phyloP scores from a whole-genome alignment of 2,888 invertebrate genomes.

The Standfussiana lucernea region DNA sequence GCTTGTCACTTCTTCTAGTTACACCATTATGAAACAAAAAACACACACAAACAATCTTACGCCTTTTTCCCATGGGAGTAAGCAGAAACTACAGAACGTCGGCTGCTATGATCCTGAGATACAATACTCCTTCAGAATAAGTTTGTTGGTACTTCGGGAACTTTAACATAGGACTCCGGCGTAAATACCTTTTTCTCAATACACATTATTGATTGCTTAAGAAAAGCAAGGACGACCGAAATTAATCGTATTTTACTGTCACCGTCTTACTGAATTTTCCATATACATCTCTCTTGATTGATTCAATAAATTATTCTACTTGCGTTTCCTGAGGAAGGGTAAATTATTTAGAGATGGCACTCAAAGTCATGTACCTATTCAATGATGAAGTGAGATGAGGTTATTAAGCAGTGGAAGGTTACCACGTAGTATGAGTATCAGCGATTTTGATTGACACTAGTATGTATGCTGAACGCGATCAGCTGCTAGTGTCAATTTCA shows the following conservation, averaged over 20 bases:
- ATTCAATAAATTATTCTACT: slow-evolving; percentile 39
- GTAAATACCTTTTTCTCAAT: neutral
- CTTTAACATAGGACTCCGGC: too few relatives aligned
- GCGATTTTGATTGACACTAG: neutral
- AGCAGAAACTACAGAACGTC: too few relatives aligned
- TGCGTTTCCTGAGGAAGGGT: neutral
- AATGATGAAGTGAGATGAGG: neutral
- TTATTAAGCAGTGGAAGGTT: neutral
- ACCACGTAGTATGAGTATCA: neutral
- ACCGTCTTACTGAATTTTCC: neutral
- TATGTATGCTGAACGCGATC: neutral
- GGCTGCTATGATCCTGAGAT: too few relatives aligned
- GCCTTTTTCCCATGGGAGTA: too few relatives aligned
- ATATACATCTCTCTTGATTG: slow-evolving; percentile 1
- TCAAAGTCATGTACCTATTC: neutral
- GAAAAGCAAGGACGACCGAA: neutral
- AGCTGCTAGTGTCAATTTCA: neutral
- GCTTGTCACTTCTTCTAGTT: too few relatives aligned
- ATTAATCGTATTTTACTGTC: neutral
- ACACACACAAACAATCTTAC: too few relatives aligned
- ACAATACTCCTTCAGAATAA: too few relatives aligned
- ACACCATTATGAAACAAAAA: too few relatives aligned
- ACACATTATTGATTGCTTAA: too few relatives aligned
- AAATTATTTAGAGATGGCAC: slow-evolving; percentile 25
- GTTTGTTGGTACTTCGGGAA: too few relatives aligned